A percentile compares a stretch with the other conserved stretches of the same genome.
Evolutionary conservation across 2,888 invertebrate species (phyloP).

Genomic region (Uloborus plumipes): DNA sequence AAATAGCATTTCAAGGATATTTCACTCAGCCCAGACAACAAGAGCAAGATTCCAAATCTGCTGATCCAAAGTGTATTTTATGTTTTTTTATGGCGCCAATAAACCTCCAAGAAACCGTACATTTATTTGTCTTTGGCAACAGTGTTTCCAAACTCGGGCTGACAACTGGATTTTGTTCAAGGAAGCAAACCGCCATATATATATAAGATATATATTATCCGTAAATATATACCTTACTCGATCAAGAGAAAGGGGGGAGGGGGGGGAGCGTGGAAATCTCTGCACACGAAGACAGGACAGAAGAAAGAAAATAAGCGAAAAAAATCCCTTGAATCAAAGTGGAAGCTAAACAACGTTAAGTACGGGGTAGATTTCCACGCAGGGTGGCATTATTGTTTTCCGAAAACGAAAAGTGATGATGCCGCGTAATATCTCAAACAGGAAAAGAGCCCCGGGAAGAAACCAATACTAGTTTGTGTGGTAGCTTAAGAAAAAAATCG

Average conservation of each 20-base stretch:
- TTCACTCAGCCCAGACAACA: no score
- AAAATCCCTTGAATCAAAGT: no score
- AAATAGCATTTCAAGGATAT: no score
- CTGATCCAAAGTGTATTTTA: no score
- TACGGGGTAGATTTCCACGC: constrained; percentile 26
- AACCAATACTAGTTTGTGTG: no score
- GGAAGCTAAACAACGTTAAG: constrained; percentile 34
- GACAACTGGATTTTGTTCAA: constrained; percentile 27
- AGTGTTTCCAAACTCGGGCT: constrained; percentile 29
- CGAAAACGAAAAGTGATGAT: constrained; percentile 44
- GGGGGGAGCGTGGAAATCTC: background rate
- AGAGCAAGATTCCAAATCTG: no score
- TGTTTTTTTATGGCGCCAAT: constrained; percentile 17
- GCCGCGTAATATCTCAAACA: constrained; percentile 31
- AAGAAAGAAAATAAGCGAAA: background rate
- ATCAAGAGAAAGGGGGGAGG: background rate
- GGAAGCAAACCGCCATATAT: constrained; percentile 9
- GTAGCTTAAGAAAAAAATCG: no score
- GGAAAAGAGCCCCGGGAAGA: background rate
- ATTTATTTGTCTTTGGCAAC: constrained; percentile 49
- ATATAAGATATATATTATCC: constrained; percentile 25
- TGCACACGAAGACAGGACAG: background rate
- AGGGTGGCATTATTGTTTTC: background rate
- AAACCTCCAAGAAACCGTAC: constrained; percentile 41
- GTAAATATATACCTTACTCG: constrained; percentile 17